Base-by-base conservation (phyloP, 2,113 vertebrate species). In the Siniperca chuatsi region DNA sequence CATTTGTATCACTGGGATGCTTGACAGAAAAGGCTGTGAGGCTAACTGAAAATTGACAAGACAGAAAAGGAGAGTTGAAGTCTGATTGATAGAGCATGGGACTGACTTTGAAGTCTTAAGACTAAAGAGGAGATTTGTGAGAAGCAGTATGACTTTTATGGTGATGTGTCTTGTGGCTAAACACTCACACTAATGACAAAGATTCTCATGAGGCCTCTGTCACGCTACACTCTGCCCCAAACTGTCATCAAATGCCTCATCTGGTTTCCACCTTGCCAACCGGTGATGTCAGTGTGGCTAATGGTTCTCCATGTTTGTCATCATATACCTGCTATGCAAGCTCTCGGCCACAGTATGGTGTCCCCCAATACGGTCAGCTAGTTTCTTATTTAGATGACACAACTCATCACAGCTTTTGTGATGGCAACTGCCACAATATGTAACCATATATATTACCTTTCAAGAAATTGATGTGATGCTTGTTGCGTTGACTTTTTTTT, bases 251-350 rank as follows among this genome's bases (percentile, higher is more conserved):
- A 64, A 78, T 74, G 21, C 71, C 73, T 83, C 68, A 48, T 85
- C 50, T 77, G 29, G 54, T 74, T 77, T 44, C 66, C 55, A 48
- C 79, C 64, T 65, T 57, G 61, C 65, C 78, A 76, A 48, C 50
- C 1, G 44, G 54, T 93, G 89, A 92, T 79, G 82, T 90, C 71
- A 79, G n/a, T n/a, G 35, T 44, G 37, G 70, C 54, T 62, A 78
- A 70, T 68, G 70, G 54, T 20, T 21, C 72, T 79, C 78, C 61
- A 16, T n/a, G 54, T 88, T 88, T 88, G 78, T 81, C 78, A 83
- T 71, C 60, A 79, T 73, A 44, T 42, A 71, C 57, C 66, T 73
- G 44, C 35, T 69, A 55, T 60, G 62, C 15, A 37, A n/a, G 81
- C 52, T 83, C 35, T 21, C 66, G 68, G 21, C 74, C 62, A 67